Evolutionary conservation across 2,888 invertebrate species (phyloP).

Genomic region (Sinodicranocentrus sp.): DNA sequence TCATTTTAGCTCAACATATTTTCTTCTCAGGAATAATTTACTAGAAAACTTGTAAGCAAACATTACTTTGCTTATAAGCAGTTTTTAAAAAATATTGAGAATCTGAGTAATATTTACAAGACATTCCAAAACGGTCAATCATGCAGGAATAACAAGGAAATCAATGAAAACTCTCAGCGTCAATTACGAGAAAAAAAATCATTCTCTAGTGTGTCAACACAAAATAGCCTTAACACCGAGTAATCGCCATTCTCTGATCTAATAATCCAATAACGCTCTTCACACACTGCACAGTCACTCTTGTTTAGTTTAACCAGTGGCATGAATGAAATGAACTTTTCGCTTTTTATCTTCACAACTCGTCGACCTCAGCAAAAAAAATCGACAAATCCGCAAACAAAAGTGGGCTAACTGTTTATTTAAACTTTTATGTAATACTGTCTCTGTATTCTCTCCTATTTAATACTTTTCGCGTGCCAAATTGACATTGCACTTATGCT

Average conservation of each 20-base stretch:
- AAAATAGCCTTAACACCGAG: slow-evolving; percentile 19
- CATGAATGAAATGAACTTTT: background rate
- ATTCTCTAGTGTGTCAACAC: slow-evolving; percentile 5
- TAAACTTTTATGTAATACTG: slow-evolving; percentile 35
- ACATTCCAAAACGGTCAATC: too few species aligned
- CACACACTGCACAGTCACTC: slow-evolving; percentile 56
- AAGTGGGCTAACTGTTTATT: slow-evolving; percentile 59
- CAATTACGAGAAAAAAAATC: too few species aligned
- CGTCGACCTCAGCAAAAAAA: slow-evolving; percentile 37
- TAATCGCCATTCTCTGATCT: slow-evolving; percentile 42
- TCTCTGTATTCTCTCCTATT: background rate
- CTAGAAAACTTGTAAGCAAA: too few species aligned
- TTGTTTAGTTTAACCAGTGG: slow-evolving; percentile 57
- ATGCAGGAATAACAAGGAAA: too few species aligned
- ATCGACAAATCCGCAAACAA: slow-evolving; percentile 63
- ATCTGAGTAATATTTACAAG: too few species aligned
- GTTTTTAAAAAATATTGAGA: too few species aligned
- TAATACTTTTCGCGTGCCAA: slow-evolving; percentile 70
- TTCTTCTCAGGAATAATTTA: too few species aligned
- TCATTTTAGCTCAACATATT: too few species aligned
- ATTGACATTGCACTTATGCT: slow-evolving; percentile 69
- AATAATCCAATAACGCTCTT: slow-evolving; percentile 63
- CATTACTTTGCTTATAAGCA: too few species aligned
- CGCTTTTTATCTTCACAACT: slow-evolving; percentile 23
- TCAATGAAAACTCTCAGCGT: too few species aligned